A percentile compares a stretch with the other conserved stretches of the same genome.
Conservation (phyloP, 2,113 vertebrate genomes). For the Oceanodroma tethys region DNA sequence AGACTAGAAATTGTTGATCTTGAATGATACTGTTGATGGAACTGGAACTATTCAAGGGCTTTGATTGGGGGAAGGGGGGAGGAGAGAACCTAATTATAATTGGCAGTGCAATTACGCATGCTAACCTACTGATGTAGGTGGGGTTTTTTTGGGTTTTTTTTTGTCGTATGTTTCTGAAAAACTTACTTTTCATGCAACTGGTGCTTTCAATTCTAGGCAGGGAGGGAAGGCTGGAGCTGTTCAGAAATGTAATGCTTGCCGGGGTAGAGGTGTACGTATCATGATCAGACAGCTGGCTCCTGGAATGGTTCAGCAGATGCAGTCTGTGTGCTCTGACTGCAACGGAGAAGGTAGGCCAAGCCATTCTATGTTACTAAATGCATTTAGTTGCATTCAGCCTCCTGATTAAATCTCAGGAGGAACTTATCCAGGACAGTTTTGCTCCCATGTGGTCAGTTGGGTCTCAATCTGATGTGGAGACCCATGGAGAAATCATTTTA, state of each 20-base stretch:
- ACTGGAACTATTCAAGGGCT: background rate
- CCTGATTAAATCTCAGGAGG: background rate
- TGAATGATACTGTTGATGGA: background rate
- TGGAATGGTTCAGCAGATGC: conserved; percentile 99
- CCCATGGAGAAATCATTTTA: background rate
- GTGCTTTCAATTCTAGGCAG: conserved; percentile 78
- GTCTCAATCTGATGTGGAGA: background rate
- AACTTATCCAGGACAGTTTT: background rate
- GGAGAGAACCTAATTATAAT: background rate
- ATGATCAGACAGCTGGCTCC: conserved; percentile 98
- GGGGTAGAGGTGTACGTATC: conserved; percentile 92
- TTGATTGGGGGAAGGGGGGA: background rate
- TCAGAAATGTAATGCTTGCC: conserved; percentile 93
- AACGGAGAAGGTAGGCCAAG: conserved; percentile 88
- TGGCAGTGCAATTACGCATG: background rate
- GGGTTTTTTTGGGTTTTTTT: background rate
- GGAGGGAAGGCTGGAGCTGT: conserved; percentile 96
- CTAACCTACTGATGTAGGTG: background rate
- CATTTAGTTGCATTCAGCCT: background rate
- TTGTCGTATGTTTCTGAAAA: background rate
- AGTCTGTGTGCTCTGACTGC: conserved; percentile 96
- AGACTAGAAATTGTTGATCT: background rate
- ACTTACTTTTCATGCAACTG: background rate
- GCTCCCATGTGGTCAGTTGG: background rate
- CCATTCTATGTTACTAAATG: background rate